phyloP scores from a whole-genome alignment of 2,888 invertebrate species.

The Drosophila diplacantha region DNA sequence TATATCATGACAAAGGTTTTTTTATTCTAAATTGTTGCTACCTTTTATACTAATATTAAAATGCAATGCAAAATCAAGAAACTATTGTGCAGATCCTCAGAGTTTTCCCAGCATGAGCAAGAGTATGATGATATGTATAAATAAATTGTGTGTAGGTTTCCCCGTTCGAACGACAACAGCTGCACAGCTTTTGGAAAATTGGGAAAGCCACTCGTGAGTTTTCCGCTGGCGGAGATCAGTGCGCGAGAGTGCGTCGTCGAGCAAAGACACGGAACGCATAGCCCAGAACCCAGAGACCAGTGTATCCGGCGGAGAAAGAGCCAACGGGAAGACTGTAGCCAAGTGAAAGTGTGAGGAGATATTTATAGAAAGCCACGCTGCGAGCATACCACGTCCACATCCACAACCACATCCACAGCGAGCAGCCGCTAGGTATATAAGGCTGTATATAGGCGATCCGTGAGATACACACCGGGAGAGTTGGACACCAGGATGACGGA shows the following conservation, averaged over 20 bases:
- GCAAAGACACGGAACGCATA: constrained; percentile 46
- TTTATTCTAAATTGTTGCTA: no score
- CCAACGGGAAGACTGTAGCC: constrained; percentile 64
- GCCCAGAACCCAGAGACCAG: constrained; percentile 24
- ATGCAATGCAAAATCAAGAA: neutral
- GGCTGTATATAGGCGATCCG: constrained; percentile 16
- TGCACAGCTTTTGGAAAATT: constrained; percentile 66
- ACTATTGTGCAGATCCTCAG: neutral
- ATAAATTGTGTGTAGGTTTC: constrained; percentile 66
- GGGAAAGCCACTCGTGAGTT: constrained; percentile 40
- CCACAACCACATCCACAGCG: neutral
- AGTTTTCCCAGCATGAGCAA: constrained; percentile 6
- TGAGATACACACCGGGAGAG: constrained; percentile 30
- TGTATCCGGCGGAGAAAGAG: constrained; percentile 18
- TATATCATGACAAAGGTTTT: no score
- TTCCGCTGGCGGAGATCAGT: constrained; percentile 59
- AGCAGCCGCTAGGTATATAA: constrained; percentile 20
- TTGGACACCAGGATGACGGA: constrained; percentile 71
- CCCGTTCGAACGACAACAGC: constrained; percentile 61
- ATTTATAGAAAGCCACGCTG: constrained; percentile 58
- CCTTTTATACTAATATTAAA: no score
- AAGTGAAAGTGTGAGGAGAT: constrained; percentile 67
- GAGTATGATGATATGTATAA: constrained; percentile 40
- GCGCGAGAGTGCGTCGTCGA: constrained; percentile 72
- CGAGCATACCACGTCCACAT: constrained; percentile 15